These are phyloP conservation scores for Gymnorhina tibicen DNA, from an alignment of 2,113 vertebrate species.

Conservation along the genomic window DNA sequence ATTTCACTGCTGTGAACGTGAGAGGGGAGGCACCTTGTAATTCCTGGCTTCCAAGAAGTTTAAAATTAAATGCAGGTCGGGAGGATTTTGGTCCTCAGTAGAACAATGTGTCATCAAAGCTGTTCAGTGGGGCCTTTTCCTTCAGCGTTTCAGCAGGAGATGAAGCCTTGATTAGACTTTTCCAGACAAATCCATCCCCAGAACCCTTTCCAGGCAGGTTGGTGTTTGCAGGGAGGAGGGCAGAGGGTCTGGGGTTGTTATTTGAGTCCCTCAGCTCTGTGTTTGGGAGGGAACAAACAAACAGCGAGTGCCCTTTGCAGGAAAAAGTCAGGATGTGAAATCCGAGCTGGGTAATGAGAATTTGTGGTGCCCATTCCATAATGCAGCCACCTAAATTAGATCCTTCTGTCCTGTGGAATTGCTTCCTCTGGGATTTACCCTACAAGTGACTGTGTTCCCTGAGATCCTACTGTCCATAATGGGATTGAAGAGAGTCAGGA, in stretches of 20 bases:
- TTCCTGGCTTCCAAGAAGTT: background rate
- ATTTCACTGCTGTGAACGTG: background rate
- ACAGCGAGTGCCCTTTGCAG: background rate
- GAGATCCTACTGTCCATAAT: background rate
- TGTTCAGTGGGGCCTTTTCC: background rate
- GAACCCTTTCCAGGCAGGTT: background rate
- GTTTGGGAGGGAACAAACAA: background rate
- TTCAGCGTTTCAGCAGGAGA: background rate
- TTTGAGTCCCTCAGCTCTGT: background rate
- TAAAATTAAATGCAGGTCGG: background rate
- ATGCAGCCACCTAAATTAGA: background rate
- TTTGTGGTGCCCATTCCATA: background rate
- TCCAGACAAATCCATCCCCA: background rate
- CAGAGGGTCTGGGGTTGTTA: background rate
- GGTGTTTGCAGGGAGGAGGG: background rate
- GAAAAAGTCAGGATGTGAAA: background rate
- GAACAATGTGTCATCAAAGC: background rate
- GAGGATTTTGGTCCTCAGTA: background rate
- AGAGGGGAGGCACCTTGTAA: background rate
- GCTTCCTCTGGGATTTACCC: background rate
- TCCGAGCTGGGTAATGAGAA: background rate
- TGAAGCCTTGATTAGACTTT: background rate
- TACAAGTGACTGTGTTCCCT: background rate
- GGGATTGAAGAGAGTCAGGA: background rate
- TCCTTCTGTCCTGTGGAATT: background rate